phyloP scores from a whole-genome alignment of 1,140 invertebrate species.

The Zaprionus ghesquierei region DNA sequence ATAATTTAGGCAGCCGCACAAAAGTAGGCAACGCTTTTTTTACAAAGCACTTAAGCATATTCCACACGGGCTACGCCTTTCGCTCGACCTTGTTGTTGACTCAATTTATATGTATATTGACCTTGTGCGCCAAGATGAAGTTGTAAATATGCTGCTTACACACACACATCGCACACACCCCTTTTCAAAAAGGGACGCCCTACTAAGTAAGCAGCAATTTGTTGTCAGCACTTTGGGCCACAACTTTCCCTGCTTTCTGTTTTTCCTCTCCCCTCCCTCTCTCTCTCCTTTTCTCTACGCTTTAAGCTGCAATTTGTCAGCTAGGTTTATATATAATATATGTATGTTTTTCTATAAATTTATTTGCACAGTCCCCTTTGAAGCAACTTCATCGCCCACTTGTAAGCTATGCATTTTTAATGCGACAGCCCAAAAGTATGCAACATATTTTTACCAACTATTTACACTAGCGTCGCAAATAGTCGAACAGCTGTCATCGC shows the following conservation, averaged over 20 bases:
- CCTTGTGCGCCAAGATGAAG: neutral
- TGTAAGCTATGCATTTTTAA: neutral
- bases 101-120: neutral
- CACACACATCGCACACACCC: neutral
- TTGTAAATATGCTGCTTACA: neutral
- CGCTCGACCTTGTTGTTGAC: neutral
- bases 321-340: neutral
- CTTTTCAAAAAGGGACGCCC: neutral
- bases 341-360: neutral
- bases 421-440: slow-evolving; percentile 12
- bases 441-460: slow-evolving; percentile 22
- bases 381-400: neutral
- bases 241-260: neutral
- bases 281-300: neutral
- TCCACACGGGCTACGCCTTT: neutral
- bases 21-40: neutral
- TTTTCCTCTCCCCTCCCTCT: neutral
- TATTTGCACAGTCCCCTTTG: neutral
- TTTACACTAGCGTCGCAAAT: slow-evolving; percentile 37
- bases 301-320: neutral
- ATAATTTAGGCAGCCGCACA: neutral
- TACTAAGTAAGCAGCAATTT: slow-evolving; percentile 25
- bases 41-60: neutral
- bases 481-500: slow-evolving; percentile 18
- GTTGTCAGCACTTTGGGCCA: neutral